Evolutionary conservation across 2,888 invertebrate species (phyloP).

Genomic region (Mongoloraphidia duomilia): DNA sequence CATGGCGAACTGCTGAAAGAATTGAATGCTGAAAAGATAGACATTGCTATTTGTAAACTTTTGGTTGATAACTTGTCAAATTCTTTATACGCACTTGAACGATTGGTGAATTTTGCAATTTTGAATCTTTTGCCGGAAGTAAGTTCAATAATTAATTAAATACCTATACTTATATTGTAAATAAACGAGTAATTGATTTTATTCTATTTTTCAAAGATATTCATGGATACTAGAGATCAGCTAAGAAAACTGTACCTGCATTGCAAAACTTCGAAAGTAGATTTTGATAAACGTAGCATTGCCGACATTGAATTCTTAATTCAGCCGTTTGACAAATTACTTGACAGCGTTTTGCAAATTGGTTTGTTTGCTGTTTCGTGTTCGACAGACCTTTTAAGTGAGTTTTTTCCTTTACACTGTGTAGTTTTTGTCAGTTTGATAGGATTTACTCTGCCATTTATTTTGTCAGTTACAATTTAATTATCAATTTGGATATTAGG

Average conservation of each 20-base stretch:
- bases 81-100: constrained; percentile 46
- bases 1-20: constrained; percentile 34
- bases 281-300: constrained; percentile 10
- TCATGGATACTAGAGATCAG: constrained; percentile 21
- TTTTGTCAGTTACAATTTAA: no score
- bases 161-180: no score
- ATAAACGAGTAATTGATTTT: no score
- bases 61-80: constrained; percentile 44
- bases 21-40: constrained; percentile 29
- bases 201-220: constrained; percentile 14
- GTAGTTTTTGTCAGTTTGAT: constrained; percentile 27
- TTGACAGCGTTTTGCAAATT: constrained; percentile 52
- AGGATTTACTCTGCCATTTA: no score
- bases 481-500: no score
- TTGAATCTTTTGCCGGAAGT: constrained; percentile 39
- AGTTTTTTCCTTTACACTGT: constrained; percentile 16
- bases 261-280: constrained; percentile 20
- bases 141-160: constrained; percentile 26
- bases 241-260: constrained; percentile 20
- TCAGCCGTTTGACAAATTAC: constrained; percentile 49
- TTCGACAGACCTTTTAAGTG: constrained; percentile 32
- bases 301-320: constrained; percentile 36
- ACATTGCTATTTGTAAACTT: constrained; percentile 38
- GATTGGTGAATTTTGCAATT: constrained; percentile 49
- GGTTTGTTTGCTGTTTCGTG: constrained; percentile 55